Evolutionary conservation across 2,797 vertebrate genomes (phyloP).

Genomic region (Syndactyla subalaris): DNA sequence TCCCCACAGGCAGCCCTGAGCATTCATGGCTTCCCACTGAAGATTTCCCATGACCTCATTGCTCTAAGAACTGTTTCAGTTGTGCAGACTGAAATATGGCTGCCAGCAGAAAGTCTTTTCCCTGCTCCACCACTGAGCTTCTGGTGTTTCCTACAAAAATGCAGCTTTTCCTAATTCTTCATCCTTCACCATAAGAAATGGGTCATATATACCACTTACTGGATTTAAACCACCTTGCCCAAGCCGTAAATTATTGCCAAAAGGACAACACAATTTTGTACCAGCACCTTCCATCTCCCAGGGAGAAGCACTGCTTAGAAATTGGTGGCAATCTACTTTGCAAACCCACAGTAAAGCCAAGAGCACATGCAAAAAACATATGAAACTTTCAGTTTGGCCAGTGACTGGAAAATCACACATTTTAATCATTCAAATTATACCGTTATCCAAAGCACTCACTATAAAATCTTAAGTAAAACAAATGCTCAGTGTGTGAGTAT

Average conservation of each 20-base stretch:
- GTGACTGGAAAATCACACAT: not conserved
- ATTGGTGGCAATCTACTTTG: not conserved
- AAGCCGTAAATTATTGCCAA: not conserved
- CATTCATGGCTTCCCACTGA: not conserved
- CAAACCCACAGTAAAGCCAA: not conserved
- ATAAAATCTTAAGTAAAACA: not conserved
- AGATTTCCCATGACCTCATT: not conserved
- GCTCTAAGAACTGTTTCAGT: not conserved
- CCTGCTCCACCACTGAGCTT: not conserved
- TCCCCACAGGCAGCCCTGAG: not conserved
- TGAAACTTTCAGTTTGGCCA: not conserved
- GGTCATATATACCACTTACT: not conserved
- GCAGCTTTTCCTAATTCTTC: not conserved
- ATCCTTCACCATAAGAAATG: not conserved
- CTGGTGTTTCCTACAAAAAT: not conserved
- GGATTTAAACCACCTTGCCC: not conserved
- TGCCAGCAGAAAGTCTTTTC: not conserved
- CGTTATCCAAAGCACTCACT: not conserved
- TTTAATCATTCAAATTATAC: not conserved
- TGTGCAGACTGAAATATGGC: not conserved
- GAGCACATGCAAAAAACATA: not conserved
- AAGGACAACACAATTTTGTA: not conserved
- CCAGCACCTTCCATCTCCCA: not conserved
- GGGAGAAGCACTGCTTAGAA: not conserved
- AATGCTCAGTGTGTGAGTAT: not conserved